These are phyloP conservation scores for Coleophora flavipennella DNA, from an alignment of 2,888 invertebrate genomes.

Conservation along the genomic window DNA sequence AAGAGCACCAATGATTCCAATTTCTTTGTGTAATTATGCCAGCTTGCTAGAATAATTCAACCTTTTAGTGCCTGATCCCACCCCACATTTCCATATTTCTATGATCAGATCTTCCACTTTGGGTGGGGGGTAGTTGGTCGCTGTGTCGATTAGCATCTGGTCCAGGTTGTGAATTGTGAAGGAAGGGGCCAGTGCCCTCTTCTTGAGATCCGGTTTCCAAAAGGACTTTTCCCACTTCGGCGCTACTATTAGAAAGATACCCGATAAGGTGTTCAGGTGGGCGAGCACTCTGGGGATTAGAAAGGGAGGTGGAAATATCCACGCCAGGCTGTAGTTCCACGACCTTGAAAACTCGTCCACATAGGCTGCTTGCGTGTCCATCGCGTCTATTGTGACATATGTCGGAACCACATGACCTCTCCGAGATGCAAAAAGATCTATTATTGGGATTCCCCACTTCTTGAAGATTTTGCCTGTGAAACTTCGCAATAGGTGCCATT, in stretches of 20 bases:
- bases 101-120: slow-evolving; percentile 5
- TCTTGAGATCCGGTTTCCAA: slow-evolving; percentile 19
- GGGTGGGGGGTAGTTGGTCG: slow-evolving; percentile 9
- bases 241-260: slow-evolving; percentile 10
- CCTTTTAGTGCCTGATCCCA: slow-evolving; percentile 3
- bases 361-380: slow-evolving; percentile 8
- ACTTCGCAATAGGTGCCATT: slow-evolving; percentile 1
- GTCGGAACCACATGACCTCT: slow-evolving; percentile 6
- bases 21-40: background rate
- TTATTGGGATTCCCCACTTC: slow-evolving; percentile 1
- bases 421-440: slow-evolving; percentile 4
- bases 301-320: slow-evolving; percentile 12
- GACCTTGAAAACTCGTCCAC: slow-evolving; percentile 10
- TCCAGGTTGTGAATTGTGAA: slow-evolving; percentile 7
- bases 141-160: slow-evolving; percentile 8
- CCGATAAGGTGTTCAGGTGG: slow-evolving; percentile 10
- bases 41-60: slow-evolving; percentile 1
- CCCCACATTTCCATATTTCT: slow-evolving; percentile 12
- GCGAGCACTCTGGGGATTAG: slow-evolving; percentile 10
- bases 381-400: slow-evolving; percentile 10
- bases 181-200: slow-evolving; percentile 12
- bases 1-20: background rate
- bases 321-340: slow-evolving; percentile 11
- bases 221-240: slow-evolving; percentile 23
- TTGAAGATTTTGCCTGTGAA: background rate